A percentile compares a stretch with the other conserved stretches of the same genome.
These are phyloP conservation scores for Hedychridium roseum DNA, from an alignment of 2,888 invertebrate genomes.

Conservation along the genomic window DNA sequence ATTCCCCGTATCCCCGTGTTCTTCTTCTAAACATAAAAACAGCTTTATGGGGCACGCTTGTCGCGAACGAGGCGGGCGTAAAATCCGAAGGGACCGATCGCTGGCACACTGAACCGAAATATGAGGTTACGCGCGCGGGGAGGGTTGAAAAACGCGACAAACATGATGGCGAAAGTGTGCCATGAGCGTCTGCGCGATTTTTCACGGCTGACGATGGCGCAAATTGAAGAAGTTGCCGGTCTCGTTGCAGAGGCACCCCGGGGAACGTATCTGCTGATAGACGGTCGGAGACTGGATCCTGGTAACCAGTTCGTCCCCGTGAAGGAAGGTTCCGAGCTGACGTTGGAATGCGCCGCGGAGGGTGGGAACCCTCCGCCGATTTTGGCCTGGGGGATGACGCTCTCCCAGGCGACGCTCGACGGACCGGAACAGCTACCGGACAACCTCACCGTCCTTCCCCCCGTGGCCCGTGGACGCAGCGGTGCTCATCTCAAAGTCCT, in stretches of 20 bases:
- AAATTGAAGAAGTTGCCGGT: slow-evolving; percentile 30
- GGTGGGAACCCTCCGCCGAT: slow-evolving; percentile 78
- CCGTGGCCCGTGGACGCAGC: slow-evolving; percentile 62
- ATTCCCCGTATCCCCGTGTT: too few species aligned
- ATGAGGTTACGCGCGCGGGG: too few species aligned
- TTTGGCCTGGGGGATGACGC: slow-evolving; percentile 72
- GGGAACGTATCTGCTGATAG: slow-evolving; percentile 85
- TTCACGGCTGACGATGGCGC: slow-evolving; percentile 27
- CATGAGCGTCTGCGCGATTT: too few species aligned
- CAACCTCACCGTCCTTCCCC: slow-evolving; percentile 57
- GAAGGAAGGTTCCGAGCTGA: slow-evolving; percentile 82
- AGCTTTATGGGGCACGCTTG: too few species aligned
- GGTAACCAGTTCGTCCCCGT: slow-evolving; percentile 90
- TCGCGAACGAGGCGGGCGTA: too few species aligned
- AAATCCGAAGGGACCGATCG: too few species aligned
- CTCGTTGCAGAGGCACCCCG: slow-evolving; percentile 79
- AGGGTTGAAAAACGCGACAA: too few species aligned
- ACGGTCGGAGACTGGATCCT: slow-evolving; percentile 83
- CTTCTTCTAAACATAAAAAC: too few species aligned
- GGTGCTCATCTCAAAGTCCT: slow-evolving; percentile 78
- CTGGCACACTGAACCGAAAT: too few species aligned
- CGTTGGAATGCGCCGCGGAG: slow-evolving; percentile 86
- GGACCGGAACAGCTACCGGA: slow-evolving; percentile 60
- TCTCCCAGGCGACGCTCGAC: slow-evolving; percentile 61
- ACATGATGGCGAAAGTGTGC: too few species aligned